phyloP scores from a whole-genome alignment of 2,113 vertebrate species.

The Leptobrachium leishanense region DNA sequence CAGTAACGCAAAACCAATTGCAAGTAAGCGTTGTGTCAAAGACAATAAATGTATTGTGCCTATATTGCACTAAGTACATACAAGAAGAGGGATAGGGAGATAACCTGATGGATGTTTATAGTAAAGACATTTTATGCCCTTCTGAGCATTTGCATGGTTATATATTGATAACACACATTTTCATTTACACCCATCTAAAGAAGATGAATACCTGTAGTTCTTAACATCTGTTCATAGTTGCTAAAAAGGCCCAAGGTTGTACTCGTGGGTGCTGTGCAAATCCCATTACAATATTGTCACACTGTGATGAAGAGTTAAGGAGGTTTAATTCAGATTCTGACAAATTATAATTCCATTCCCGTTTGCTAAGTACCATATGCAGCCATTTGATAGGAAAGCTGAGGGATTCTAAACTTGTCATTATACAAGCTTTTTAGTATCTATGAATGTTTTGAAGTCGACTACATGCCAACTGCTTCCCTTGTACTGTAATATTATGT shows the following conservation, averaged over 20 bases:
- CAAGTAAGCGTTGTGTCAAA: background rate
- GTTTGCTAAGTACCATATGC: conserved; percentile 1
- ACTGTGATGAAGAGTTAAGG: conserved; percentile 11
- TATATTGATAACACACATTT: conserved; percentile 12
- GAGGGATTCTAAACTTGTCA: background rate
- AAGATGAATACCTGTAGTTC: background rate
- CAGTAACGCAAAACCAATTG: conserved; percentile 6
- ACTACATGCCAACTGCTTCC: too few relatives aligned
- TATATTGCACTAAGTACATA: too few relatives aligned
- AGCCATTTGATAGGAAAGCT: background rate
- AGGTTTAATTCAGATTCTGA: conserved; percentile 17
- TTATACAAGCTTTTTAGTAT: too few relatives aligned
- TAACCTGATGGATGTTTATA: background rate
- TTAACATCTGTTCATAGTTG: background rate
- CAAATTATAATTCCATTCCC: conserved; percentile 5
- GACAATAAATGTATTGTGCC: background rate
- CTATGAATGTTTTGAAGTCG: too few relatives aligned
- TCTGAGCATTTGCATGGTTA: background rate
- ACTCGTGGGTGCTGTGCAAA: conserved; percentile 14
- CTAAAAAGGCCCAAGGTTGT: conserved; percentile 21
- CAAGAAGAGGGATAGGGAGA: background rate
- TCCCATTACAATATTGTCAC: conserved; percentile 1
- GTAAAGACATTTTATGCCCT: background rate
- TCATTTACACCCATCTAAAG: background rate
- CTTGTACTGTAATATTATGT: too few relatives aligned